Evolutionary conservation across 2,888 invertebrate species (phyloP).

Genomic region (Bellardia pandia): DNA sequence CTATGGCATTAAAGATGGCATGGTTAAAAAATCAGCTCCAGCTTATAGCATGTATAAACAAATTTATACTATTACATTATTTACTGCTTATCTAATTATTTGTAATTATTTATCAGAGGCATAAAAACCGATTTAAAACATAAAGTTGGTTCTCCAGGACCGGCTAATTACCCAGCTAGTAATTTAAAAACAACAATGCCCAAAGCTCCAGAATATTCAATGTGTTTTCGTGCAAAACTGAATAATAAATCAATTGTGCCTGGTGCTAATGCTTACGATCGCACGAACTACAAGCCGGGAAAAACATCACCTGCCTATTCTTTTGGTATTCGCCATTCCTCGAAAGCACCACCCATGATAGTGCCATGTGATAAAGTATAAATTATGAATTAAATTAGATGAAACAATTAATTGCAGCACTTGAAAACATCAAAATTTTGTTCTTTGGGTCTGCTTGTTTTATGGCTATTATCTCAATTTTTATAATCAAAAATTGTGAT

Average conservation of each 20-base stretch:
- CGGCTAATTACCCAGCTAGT: conserved; percentile 80
- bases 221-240: conserved; percentile 75
- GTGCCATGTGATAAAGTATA: conserved; percentile 82
- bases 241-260: conserved; percentile 75
- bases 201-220: conserved; percentile 79
- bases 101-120: conserved; percentile 76
- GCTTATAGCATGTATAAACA: conserved; percentile 80
- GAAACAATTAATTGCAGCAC: not conserved
- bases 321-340: conserved; percentile 81
- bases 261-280: conserved; percentile 80
- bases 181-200: conserved; percentile 76
- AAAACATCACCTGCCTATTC: conserved; percentile 78
- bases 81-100: not conserved
- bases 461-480: too few relatives aligned
- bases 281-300: conserved; percentile 81
- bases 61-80: not conserved
- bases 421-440: not conserved
- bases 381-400: conserved; percentile 10
- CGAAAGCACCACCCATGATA: conserved; percentile 82
- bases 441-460: not conserved
- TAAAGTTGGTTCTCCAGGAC: conserved; percentile 80
- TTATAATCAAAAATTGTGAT: too few relatives aligned
- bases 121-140: conserved; percentile 71
- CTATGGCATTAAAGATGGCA: conserved; percentile 77
- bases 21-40: conserved; percentile 77